These are phyloP conservation scores for Aptenodytes forsteri DNA, from an alignment of 2,113 vertebrate genomes.

Conservation along the genomic window DNA sequence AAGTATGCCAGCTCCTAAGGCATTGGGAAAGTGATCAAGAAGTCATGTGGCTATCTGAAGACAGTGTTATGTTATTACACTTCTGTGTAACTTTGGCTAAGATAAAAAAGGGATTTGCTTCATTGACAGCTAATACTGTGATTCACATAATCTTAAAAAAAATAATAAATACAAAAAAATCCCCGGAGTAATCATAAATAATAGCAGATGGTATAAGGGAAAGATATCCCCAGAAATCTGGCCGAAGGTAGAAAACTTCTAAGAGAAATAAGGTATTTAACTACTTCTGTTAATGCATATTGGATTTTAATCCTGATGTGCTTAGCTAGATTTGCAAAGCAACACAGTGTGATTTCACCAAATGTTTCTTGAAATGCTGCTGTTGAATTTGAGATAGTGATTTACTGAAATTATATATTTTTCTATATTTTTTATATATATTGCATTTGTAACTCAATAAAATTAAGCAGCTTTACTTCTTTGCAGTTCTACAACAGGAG, in stretches of 20 bases:
- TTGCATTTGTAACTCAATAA: not conserved
- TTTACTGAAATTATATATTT: not conserved
- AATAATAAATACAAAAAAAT: not conserved
- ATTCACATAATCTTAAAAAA: not conserved
- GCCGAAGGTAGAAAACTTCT: not conserved
- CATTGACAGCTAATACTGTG: not conserved
- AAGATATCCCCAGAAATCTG: not conserved
- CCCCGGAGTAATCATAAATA: not conserved
- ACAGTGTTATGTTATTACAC: not conserved
- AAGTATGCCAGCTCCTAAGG: not conserved
- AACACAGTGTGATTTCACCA: not conserved
- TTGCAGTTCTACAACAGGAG: not conserved
- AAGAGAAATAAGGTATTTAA: not conserved
- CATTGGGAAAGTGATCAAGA: not conserved
- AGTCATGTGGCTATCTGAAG: not conserved
- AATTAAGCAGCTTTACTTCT: not conserved
- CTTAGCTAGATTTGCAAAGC: not conserved
- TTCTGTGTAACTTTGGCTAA: not conserved
- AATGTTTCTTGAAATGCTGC: not conserved
- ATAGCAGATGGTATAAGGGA: not conserved
- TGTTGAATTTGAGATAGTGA: not conserved
- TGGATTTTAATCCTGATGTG: not conserved
- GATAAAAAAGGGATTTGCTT: not conserved
- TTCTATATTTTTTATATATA: not conserved
- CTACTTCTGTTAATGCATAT: not conserved